Percentiles rank a stretch among this genome's conserved stretches.
These are phyloP conservation scores for Scaptomyza cyrtandrae DNA, from an alignment of 2,888 invertebrate species.

Conservation along the genomic window DNA sequence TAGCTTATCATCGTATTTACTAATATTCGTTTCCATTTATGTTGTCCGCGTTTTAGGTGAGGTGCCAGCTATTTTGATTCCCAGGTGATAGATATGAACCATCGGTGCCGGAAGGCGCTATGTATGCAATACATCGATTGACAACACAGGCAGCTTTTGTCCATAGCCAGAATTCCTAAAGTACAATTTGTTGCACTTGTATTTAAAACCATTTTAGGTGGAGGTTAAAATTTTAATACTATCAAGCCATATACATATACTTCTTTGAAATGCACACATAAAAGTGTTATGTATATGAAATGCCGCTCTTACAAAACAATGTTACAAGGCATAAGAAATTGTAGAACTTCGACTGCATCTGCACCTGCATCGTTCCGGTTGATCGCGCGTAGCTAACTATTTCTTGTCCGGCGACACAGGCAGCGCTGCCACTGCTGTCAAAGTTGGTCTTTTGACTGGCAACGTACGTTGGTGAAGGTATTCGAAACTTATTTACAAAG, in stretches of 20 bases:
- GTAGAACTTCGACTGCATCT: background rate
- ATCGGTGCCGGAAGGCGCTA: background rate
- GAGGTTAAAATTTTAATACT: background rate
- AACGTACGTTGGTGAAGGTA: constrained; percentile 19
- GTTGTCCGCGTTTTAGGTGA: background rate
- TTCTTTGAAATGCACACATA: background rate
- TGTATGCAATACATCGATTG: constrained; percentile 1
- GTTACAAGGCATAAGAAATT: background rate
- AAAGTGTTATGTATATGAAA: background rate
- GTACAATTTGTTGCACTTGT: background rate
- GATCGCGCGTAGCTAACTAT: constrained; percentile 13
- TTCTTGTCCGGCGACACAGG: constrained; percentile 15
- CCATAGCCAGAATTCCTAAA: background rate
- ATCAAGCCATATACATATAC: background rate
- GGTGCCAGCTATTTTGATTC: background rate
- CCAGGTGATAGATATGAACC: background rate
- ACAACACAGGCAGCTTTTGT: constrained; percentile 24
- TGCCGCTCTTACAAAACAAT: background rate
- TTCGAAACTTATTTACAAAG: constrained; percentile 21
- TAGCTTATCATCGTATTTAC: background rate
- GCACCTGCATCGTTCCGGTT: constrained; percentile 38
- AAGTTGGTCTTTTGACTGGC: constrained; percentile 17
- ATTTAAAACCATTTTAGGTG: background rate
- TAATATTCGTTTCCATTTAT: background rate
- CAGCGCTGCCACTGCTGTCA: constrained; percentile 41